Evolutionary conservation across 2,797 vertebrate species (phyloP).

Genomic region (Eurystomus glaucurus): DNA sequence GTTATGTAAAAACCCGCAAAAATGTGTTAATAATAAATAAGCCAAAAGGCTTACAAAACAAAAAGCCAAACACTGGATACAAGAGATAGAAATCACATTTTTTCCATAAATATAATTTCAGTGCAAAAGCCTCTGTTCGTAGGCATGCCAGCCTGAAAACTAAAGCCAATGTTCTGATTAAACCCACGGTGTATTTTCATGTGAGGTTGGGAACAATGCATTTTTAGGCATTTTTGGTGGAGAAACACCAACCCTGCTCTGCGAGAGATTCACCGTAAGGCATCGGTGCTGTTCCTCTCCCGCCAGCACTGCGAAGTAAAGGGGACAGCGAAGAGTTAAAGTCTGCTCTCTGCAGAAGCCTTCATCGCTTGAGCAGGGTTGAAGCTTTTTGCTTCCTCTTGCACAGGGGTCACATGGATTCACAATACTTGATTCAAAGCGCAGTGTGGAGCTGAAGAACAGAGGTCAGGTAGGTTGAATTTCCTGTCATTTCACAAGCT

Average conservation of each 20-base stretch:
- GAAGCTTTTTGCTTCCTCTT: neutral
- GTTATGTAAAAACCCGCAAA: constrained; percentile 67
- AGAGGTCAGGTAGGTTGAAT: constrained; percentile 26
- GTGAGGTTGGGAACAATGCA: neutral
- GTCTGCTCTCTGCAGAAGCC: neutral
- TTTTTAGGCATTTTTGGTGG: neutral
- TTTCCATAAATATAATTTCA: constrained; percentile 61
- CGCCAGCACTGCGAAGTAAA: neutral
- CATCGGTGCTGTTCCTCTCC: neutral
- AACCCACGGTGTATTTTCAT: neutral
- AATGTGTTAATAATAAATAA: constrained; percentile 71
- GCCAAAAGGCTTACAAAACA: constrained; percentile 58
- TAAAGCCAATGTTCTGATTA: neutral
- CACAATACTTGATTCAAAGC: neutral
- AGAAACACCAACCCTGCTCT: neutral
- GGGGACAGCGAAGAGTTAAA: constrained; percentile 29
- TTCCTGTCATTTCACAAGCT: neutral
- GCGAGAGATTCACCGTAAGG: neutral
- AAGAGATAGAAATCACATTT: constrained; percentile 61
- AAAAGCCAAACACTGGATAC: constrained; percentile 37
- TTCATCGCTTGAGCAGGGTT: neutral
- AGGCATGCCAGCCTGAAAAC: constrained; percentile 28
- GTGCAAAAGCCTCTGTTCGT: constrained; percentile 49
- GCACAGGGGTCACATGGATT: neutral
- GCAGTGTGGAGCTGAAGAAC: neutral